A percentile compares a stretch with the other conserved stretches of the same genome.
Conservation (phyloP, 1,140 invertebrate genomes). For the Cryptotermes secundus region DNA sequence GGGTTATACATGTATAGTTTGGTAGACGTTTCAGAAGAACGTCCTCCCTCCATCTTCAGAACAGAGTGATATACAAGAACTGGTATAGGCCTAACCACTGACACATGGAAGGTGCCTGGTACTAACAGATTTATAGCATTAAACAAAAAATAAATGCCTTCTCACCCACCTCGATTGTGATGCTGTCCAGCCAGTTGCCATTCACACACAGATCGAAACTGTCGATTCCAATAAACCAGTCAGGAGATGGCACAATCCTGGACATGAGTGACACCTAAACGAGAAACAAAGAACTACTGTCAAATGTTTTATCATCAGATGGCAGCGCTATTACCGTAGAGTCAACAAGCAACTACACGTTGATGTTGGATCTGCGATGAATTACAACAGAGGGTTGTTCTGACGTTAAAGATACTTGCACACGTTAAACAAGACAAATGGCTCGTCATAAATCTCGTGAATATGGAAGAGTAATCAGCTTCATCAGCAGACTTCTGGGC, state of each 20-base stretch:
- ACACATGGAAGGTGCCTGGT: no score
- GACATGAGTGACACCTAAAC: conserved; percentile 49
- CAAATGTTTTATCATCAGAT: conserved; percentile 1
- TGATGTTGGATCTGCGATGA: neutral
- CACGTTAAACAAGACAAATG: conserved; percentile 3
- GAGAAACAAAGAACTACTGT: conserved; percentile 4
- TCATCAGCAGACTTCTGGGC: neutral
- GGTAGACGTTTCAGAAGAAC: no score
- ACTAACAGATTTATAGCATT: no score
- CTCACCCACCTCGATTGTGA: conserved; percentile 54
- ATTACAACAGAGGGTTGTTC: neutral
- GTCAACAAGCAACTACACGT: neutral
- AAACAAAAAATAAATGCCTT: no score
- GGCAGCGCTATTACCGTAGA: neutral
- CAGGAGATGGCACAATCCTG: conserved; percentile 60
- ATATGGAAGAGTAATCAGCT: conserved; percentile 33
- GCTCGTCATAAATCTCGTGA: neutral
- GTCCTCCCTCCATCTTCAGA: no score
- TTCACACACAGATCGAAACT: conserved; percentile 61
- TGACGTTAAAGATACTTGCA: neutral
- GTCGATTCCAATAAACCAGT: conserved; percentile 69
- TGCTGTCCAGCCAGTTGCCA: conserved; percentile 60
- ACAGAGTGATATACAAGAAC: no score
- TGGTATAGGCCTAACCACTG: no score
- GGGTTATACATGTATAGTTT: no score